phyloP scores from a whole-genome alignment of 2,888 invertebrate species.

The Phoronis australis region DNA sequence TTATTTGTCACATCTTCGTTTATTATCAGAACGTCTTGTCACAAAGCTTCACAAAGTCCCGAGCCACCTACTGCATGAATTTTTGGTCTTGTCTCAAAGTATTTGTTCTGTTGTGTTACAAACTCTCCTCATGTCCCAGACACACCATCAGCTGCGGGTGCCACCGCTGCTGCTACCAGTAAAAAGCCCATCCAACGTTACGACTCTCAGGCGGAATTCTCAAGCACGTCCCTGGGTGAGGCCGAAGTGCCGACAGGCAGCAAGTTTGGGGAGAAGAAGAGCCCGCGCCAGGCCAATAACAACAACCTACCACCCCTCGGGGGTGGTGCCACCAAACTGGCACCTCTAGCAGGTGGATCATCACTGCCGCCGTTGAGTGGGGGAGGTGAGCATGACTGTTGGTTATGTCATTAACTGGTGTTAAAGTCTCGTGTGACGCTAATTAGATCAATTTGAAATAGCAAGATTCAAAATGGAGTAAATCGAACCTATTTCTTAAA shows the following conservation, averaged over 20 bases:
- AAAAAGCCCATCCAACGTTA: conserved; percentile 15
- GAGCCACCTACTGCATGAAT: no score
- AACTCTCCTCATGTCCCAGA: no score
- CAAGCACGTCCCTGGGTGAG: conserved; percentile 11
- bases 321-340: conserved; percentile 19
- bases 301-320: background rate
- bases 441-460: no score
- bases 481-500: no score
- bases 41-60: no score
- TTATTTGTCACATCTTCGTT: no score
- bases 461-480: no score
- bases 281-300: conserved; percentile 2
- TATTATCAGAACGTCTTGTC: no score
- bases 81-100: no score
- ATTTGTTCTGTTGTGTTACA: no score
- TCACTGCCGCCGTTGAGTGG: conserved; percentile 23
- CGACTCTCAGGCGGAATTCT: conserved; percentile 8
- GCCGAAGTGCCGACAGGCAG: conserved; percentile 25
- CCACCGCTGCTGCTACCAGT: conserved; percentile 28
- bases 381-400: conserved; percentile 16
- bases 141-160: conserved; percentile 27
- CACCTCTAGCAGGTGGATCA: conserved; percentile 25
- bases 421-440: no score
- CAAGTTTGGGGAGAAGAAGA: conserved; percentile 27
- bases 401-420: no score